Percentiles rank a stretch among this genome's conserved stretches.
phyloP scores from a whole-genome alignment of 1,140 invertebrate genomes.

The Leptinotarsa undecemlineata region DNA sequence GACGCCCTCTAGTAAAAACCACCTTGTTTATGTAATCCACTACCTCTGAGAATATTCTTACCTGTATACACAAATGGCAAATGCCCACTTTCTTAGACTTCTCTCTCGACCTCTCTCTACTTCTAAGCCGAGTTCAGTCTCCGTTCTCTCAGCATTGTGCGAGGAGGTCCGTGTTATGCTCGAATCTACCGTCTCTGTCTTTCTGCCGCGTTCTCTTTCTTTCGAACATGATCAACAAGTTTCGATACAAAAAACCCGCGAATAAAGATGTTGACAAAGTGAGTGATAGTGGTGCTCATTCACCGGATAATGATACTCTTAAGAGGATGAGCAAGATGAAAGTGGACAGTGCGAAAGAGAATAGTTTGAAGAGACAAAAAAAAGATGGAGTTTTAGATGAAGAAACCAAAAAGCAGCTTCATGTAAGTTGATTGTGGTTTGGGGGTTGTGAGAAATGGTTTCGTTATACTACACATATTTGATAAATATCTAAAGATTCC shows the following conservation, averaged over 20 bases:
- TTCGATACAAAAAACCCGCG: conserved; percentile 46
- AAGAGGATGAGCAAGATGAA: conserved; percentile 24
- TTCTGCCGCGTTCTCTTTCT: conserved; percentile 8
- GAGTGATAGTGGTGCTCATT: conserved; percentile 12
- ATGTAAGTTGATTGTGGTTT: conserved; percentile 43
- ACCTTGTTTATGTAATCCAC: conserved; percentile 5
- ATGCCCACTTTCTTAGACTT: conserved; percentile 8
- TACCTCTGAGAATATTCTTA: conserved; percentile 5
- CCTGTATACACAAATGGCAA: conserved; percentile 7
- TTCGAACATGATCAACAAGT: conserved; percentile 48
- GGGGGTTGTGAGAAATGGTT: not conserved
- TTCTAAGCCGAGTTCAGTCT: conserved; percentile 36
- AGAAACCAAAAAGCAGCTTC: conserved; percentile 37
- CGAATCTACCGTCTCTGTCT: conserved; percentile 19
- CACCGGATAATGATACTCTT: conserved; percentile 20
- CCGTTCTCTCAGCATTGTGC: conserved; percentile 18
- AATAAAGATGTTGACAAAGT: conserved; percentile 28
- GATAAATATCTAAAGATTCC: not conserved
- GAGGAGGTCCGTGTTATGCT: conserved; percentile 22
- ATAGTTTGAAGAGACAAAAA: conserved; percentile 13
- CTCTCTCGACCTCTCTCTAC: conserved; percentile 24
- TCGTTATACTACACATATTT: not conserved
- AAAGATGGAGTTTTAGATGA: conserved; percentile 34
- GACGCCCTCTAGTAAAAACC: not conserved
- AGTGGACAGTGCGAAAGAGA: conserved; percentile 21